Percentiles rank a stretch among this genome's conserved stretches.
Evolutionary conservation across 2,888 invertebrate species (phyloP).

Genomic region (Lucinisca nassula): DNA sequence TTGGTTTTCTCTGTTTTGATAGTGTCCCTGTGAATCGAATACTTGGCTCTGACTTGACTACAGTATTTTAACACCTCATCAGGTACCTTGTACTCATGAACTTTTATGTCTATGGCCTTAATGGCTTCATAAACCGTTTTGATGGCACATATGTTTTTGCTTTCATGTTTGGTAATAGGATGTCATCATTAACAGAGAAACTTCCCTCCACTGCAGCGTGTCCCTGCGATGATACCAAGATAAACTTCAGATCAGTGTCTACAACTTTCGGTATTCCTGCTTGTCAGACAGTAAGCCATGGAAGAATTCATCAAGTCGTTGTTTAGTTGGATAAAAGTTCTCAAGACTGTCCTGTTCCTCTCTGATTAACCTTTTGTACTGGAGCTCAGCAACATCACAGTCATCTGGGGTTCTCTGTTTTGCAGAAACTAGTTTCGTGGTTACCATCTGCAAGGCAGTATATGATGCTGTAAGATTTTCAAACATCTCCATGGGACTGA

Average conservation of each 20-base stretch:
- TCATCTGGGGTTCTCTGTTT: not conserved
- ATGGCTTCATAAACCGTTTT: not conserved
- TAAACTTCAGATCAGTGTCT: not conserved
- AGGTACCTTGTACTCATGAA: slow-evolving; percentile 4
- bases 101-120: not conserved
- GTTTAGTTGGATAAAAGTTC: not conserved
- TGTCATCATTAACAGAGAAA: not conserved
- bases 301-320: slow-evolving; percentile 3
- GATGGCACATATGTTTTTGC: not conserved
- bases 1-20: not conserved
- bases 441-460: not conserved
- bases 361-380: not conserved
- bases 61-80: not conserved
- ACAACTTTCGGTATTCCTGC: not conserved
- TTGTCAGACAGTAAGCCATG: not conserved
- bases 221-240: slow-evolving; percentile 1
- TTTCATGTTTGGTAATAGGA: slow-evolving; percentile 2
- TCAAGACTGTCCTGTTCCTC: not conserved
- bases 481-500: not conserved
- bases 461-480: not conserved
- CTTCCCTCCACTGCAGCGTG: not conserved
- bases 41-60: not conserved
- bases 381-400: not conserved
- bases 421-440: not conserved
- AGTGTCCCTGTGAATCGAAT: not conserved